Conservation (phyloP, 2,113 vertebrate genomes). For the Mormyrus lacerda region DNA sequence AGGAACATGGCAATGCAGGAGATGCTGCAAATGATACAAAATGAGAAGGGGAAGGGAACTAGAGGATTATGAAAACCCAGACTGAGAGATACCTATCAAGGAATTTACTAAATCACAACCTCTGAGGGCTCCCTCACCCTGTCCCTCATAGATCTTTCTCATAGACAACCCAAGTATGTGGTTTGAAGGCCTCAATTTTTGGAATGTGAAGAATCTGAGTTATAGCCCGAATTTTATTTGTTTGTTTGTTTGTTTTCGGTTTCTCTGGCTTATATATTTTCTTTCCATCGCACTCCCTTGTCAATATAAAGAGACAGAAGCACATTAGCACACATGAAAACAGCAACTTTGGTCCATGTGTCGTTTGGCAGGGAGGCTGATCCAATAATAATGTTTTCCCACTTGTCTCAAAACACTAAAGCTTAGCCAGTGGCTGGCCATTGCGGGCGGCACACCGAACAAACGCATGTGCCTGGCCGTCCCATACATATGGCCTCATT, state of each 20-base stretch:
- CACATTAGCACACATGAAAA: conserved; percentile 23
- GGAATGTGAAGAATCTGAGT: background rate
- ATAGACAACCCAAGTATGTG: background rate
- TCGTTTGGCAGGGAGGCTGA: conserved; percentile 32
- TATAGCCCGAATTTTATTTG: background rate
- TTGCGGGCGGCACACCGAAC: conserved; percentile 51
- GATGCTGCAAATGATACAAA: background rate
- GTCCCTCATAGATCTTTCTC: background rate
- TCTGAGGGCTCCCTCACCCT: background rate
- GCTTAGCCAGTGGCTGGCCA: conserved; percentile 46
- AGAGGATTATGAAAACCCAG: background rate
- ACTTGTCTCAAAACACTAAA: conserved; percentile 50
- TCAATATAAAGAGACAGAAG: background rate
- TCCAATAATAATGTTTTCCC: conserved; percentile 62
- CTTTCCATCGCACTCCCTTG: background rate
- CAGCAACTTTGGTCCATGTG: conserved; percentile 35
- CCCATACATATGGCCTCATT: conserved; percentile 19
- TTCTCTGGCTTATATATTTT: background rate
- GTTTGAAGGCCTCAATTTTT: background rate
- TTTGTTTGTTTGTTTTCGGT: background rate
- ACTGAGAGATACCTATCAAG: background rate
- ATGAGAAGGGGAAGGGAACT: background rate
- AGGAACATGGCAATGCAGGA: background rate
- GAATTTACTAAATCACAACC: background rate
- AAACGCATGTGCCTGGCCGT: conserved; percentile 39